Conservation (phyloP, 2,888 invertebrate genomes). For the Micoletzkya japonica region DNA sequence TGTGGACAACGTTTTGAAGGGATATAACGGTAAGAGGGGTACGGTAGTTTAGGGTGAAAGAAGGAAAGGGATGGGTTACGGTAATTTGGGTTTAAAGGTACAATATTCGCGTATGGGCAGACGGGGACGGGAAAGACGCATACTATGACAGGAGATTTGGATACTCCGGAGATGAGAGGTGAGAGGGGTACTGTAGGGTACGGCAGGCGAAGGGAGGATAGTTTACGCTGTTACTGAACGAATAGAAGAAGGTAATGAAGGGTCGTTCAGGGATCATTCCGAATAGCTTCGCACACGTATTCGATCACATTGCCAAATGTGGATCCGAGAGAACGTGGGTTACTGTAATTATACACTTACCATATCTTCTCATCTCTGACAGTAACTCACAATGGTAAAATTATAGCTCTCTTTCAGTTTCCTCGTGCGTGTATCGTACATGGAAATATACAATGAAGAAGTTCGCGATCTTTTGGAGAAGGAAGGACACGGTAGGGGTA, state of each 20-base stretch:
- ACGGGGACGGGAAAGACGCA: conserved; percentile 96
- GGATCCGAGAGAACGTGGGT: conserved; percentile 83
- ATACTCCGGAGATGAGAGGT: conserved; percentile 79
- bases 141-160: conserved; percentile 91
- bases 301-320: conserved; percentile 93
- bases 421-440: conserved; percentile 91
- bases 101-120: conserved; percentile 73
- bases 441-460: conserved; percentile 99
- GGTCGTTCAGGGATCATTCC: conserved; percentile 85
- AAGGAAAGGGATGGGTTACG: not conserved
- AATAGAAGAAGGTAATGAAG: conserved; percentile 66
- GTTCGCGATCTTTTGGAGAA: conserved; percentile 89
- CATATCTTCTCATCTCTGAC: too few species aligned
- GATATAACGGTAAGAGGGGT: conserved; percentile 83
- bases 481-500: conserved; percentile 76
- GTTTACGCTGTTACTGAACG: not conserved
- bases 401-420: conserved; percentile 72
- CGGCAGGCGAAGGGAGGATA: too few species aligned
- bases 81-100: conserved; percentile 65
- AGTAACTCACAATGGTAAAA: not conserved
- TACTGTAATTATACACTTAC: not conserved
- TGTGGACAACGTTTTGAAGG: conserved; percentile 89
- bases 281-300: conserved; percentile 97
- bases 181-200: not conserved
- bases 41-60: not conserved